Evolutionary conservation across 2,113 vertebrate species (phyloP).

Genomic region (Mormyrus lacerda): DNA sequence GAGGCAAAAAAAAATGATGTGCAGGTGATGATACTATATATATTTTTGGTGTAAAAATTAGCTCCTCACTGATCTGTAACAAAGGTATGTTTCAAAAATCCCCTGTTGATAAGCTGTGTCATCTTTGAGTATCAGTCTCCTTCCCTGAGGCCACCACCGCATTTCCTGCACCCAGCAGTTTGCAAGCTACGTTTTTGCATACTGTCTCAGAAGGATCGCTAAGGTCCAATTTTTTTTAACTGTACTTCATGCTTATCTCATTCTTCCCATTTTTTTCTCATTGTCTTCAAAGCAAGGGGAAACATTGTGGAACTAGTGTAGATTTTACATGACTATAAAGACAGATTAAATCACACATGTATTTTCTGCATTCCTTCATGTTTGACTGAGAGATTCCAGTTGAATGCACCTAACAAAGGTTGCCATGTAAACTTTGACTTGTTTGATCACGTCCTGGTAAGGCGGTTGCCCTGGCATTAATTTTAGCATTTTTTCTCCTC

Average conservation of each 20-base stretch:
- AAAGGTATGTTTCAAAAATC: not conserved
- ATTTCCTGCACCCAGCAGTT: not conserved
- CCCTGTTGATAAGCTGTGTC: not conserved
- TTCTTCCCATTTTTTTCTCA: not conserved
- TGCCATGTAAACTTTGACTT: not conserved
- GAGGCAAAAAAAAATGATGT: not conserved
- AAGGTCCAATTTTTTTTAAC: not conserved
- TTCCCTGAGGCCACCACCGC: not conserved
- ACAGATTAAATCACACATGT: not conserved
- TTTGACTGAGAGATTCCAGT: not conserved
- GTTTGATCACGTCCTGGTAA: not conserved
- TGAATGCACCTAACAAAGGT: slow-evolving; percentile 6
- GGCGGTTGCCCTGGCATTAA: not conserved
- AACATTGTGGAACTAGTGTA: not conserved
- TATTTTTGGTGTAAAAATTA: not conserved
- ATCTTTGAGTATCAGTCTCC: not conserved
- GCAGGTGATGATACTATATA: not conserved
- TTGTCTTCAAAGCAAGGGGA: not conserved
- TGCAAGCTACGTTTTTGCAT: not conserved
- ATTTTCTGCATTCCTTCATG: not conserved
- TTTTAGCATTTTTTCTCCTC: not conserved
- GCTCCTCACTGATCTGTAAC: not conserved
- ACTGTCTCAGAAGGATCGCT: not conserved
- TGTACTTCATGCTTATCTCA: not conserved
- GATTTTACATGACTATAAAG: not conserved